These are phyloP conservation scores for Tetanocera ferruginea DNA, from an alignment of 2,888 invertebrate genomes.

Conservation along the genomic window DNA sequence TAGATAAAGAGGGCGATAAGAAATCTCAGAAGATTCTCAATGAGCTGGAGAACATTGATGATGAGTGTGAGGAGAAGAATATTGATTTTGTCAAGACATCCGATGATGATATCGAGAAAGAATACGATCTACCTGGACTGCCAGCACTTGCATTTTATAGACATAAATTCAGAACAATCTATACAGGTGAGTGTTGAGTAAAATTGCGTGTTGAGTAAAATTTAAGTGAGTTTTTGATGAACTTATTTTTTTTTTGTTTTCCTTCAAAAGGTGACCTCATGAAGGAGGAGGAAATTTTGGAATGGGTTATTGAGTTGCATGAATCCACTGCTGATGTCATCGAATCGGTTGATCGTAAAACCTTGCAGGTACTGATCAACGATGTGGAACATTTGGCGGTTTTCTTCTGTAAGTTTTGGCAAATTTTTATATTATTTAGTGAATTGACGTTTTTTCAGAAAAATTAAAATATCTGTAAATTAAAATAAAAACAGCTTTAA, in stretches of 20 bases:
- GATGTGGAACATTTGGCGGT: slow-evolving; percentile 93
- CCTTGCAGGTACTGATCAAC: slow-evolving; percentile 87
- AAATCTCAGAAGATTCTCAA: slow-evolving; percentile 89
- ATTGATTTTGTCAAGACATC: slow-evolving; percentile 94
- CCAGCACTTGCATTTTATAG: slow-evolving; percentile 90
- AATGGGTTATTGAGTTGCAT: slow-evolving; percentile 89
- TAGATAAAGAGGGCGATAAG: slow-evolving; percentile 92
- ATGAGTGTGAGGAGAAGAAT: slow-evolving; percentile 91
- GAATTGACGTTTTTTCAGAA: too few species aligned
- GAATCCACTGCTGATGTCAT: slow-evolving; percentile 90
- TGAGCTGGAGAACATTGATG: slow-evolving; percentile 92
- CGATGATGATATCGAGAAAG: slow-evolving; percentile 87
- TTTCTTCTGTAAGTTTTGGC: slow-evolving; percentile 82
- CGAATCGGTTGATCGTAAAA: slow-evolving; percentile 91
- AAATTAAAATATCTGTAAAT: too few species aligned
- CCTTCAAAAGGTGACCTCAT: slow-evolving; percentile 79
- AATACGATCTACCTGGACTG: slow-evolving; percentile 85
- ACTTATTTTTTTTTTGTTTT: background rate
- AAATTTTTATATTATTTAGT: background rate
- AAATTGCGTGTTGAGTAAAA: background rate
- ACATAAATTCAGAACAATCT: slow-evolving; percentile 89
- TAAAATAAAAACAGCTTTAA: too few species aligned
- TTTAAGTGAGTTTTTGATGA: background rate
- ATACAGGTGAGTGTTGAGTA: slow-evolving; percentile 72
- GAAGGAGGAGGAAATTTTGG: slow-evolving; percentile 90